Conservation (phyloP, 2,797 vertebrate species). For the Crenuchus spilurus region DNA sequence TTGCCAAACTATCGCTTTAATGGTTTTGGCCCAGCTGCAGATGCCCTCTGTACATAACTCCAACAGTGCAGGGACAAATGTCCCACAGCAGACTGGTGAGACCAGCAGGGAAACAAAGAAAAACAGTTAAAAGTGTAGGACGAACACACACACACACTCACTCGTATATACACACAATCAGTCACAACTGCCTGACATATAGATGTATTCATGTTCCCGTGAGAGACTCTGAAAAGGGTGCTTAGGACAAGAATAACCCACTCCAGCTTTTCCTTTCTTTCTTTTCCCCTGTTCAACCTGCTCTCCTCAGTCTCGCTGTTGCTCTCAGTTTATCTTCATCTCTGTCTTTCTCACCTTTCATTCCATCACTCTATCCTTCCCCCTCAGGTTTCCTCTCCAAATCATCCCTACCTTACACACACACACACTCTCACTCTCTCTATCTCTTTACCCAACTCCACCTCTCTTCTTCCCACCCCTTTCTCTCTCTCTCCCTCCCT, state of each 20-base stretch:
- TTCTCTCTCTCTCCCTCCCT: not conserved
- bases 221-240: slow-evolving; percentile 21
- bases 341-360: slow-evolving; percentile 44
- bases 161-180: slow-evolving; percentile 11
- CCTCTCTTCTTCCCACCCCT: not conserved
- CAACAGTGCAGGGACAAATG: slow-evolving; percentile 32
- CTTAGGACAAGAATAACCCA: slow-evolving; percentile 38
- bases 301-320: not conserved
- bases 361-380: slow-evolving; percentile 41
- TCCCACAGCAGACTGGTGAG: slow-evolving; percentile 22
- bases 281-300: not conserved
- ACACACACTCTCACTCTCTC: slow-evolving; percentile 3
- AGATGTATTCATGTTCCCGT: slow-evolving; percentile 19
- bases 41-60: slow-evolving; percentile 35
- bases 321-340: slow-evolving; percentile 32
- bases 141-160: slow-evolving; percentile 26
- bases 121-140: slow-evolving; percentile 20
- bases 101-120: slow-evolving; percentile 12
- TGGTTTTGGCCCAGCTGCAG: not conserved
- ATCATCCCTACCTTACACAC: slow-evolving; percentile 8
- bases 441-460: not conserved
- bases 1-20: not conserved
- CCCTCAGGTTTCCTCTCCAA: slow-evolving; percentile 41
- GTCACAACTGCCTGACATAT: slow-evolving; percentile 37
- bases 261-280: slow-evolving; percentile 13